Conservation (phyloP, 1,140 invertebrate genomes). For the Aporrectodea caliginosa region DNA sequence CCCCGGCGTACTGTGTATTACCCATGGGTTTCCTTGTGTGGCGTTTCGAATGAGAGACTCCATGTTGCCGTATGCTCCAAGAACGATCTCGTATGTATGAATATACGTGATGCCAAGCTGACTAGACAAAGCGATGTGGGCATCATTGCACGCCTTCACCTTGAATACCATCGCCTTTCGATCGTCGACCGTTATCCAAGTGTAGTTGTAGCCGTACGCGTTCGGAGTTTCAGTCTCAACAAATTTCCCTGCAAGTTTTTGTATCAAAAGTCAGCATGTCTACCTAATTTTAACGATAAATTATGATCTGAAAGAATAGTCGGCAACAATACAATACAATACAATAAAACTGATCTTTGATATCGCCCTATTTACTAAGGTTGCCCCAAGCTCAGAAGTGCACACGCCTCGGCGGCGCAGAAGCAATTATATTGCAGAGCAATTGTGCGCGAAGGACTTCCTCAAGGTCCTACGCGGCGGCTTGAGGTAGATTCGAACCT, state of each 20-base stretch:
- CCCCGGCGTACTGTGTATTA: background rate
- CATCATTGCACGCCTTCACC: constrained; percentile 20
- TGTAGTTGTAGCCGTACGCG: constrained; percentile 3
- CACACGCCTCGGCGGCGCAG: background rate
- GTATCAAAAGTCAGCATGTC: background rate
- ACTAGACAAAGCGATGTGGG: background rate
- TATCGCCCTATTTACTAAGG: background rate
- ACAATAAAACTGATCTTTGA: background rate
- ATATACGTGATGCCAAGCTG: background rate
- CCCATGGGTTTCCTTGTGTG: background rate
- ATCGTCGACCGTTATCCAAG: background rate
- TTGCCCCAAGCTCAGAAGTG: background rate
- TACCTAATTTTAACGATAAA: too few species aligned
- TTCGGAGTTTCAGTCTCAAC: constrained; percentile 4
- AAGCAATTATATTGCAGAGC: too few species aligned
- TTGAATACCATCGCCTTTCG: background rate
- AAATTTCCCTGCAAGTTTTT: background rate
- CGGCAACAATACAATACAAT: too few species aligned
- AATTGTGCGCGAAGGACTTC: too few species aligned
- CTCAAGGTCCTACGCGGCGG: too few species aligned
- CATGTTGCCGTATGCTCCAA: background rate
- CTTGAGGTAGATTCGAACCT: too few species aligned
- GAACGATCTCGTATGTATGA: background rate
- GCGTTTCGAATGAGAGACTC: background rate
- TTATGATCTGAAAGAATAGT: too few species aligned